Evolutionary conservation across 1,140 invertebrate species (phyloP).

Genomic region (Dendroctonus valens): DNA sequence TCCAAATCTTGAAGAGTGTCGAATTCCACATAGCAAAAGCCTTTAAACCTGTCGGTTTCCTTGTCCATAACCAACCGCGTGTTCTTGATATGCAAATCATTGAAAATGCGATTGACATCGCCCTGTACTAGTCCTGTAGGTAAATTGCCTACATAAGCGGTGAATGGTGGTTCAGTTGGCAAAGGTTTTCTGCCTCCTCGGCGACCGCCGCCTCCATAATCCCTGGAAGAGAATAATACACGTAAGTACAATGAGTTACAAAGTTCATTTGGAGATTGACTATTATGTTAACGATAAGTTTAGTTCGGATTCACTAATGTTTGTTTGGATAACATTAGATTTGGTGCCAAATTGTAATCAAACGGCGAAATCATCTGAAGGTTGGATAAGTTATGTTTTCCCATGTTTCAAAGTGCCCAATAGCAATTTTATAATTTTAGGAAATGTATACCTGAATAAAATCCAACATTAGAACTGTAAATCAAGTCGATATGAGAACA

Average conservation of each 20-base stretch:
- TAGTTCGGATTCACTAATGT: too few relatives aligned
- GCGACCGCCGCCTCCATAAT: constrained; percentile 45
- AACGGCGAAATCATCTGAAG: too few relatives aligned
- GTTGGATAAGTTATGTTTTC: too few relatives aligned
- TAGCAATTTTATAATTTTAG: too few relatives aligned
- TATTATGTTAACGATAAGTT: too few relatives aligned
- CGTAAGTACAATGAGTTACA: constrained; percentile 7
- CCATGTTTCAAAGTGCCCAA: too few relatives aligned
- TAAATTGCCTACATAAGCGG: constrained; percentile 90
- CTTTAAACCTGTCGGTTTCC: constrained; percentile 93
- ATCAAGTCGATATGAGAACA: too few relatives aligned
- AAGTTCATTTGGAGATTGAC: too few relatives aligned
- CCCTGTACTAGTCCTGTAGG: constrained; percentile 87
- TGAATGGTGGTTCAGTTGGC: constrained; percentile 86
- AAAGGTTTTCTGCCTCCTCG: constrained; percentile 62
- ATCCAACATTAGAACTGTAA: too few relatives aligned
- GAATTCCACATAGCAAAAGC: constrained; percentile 97
- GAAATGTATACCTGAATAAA: too few relatives aligned
- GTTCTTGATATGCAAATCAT: constrained; percentile 72
- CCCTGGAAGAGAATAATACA: constrained; percentile 41
- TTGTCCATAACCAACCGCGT: constrained; percentile 90
- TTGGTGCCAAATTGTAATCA: too few relatives aligned
- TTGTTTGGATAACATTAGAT: too few relatives aligned
- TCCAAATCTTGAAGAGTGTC: constrained; percentile 77
- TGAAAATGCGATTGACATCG: constrained; percentile 87